Evolutionary conservation across 2,888 invertebrate species (phyloP).

Genomic region (Drepana falcataria): DNA sequence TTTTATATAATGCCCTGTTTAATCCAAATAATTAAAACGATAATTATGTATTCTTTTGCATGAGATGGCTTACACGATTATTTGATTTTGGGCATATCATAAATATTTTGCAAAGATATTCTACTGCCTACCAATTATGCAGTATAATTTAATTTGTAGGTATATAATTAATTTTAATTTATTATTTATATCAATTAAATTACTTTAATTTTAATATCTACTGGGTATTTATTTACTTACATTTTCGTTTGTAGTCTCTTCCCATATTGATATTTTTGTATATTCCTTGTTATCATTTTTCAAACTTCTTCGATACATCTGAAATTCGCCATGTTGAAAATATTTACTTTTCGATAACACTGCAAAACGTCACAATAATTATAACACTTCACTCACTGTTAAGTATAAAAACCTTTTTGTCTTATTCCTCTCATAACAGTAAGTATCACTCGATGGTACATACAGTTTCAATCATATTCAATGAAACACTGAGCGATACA

Average conservation of each 20-base stretch:
- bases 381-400: background rate
- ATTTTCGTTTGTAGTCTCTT: constrained; percentile 24
- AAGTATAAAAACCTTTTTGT: background rate
- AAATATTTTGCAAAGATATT: too few species aligned
- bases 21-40: too few species aligned
- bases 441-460: background rate
- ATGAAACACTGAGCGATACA: background rate
- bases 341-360: background rate
- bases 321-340: constrained; percentile 20
- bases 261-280: constrained; percentile 46
- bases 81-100: too few species aligned
- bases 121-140: too few species aligned
- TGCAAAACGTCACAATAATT: background rate
- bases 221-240: constrained; percentile 24
- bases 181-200: too few species aligned
- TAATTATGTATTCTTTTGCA: too few species aligned
- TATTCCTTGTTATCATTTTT: constrained; percentile 45
- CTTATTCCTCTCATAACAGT: background rate
- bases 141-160: too few species aligned
- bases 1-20: too few species aligned
- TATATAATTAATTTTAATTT: too few species aligned
- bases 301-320: constrained; percentile 57
- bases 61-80: too few species aligned
- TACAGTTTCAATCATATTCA: background rate
- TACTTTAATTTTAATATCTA: too few species aligned